Evolutionary conservation across 2,888 invertebrate genomes (phyloP), one percentile per base, ranked within the genome.

Genomic region (Tenodera sinensis): DNA sequence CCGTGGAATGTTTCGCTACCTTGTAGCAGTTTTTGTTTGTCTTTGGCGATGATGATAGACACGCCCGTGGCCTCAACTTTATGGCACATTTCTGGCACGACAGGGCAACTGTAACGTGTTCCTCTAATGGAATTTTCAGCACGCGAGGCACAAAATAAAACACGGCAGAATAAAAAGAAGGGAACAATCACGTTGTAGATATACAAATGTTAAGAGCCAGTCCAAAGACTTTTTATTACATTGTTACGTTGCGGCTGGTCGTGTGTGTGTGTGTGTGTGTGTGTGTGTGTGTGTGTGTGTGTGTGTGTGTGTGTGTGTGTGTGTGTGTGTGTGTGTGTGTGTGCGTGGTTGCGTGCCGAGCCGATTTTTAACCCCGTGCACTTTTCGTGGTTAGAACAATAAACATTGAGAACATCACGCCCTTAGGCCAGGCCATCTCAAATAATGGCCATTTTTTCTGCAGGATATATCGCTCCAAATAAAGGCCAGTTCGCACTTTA

Each of bases 181-280:
- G 20, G 54, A 71, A 71, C 54, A 20, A 71, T 71, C 54, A 42
- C 42, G 54, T 3, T 20, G 54, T 71, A 71, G 54, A 71, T 71
- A 25, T 25, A 71, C 54, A 71, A 71, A 71, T 71, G 54, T 71
- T 71, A 71, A 42, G 54, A 71, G 54, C 20, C 54, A 20, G 20
- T 20, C 20, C 54, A 71, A 25, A 15, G 54, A 20, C 54, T 71
- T 34, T 87, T 87, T 83, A 87, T 87, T 87, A 34, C 82, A 27
- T 83, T 42, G 87, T 82, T n/a, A 8, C 15, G 87, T 87, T 83
- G 86, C 81, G 86, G 86, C 28, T 87, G 86, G 86, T 87, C 86
- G 85, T 87, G 86, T 87, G 86, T 86, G 82, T 14, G 30, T 30
- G n/a, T 86, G 71, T 81, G 8, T 34, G 34, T 34, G 81, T 34